A percentile compares a stretch with the other conserved stretches of the same genome.
Evolutionary conservation across 2,113 vertebrate genomes (phyloP).

Genomic region (Dipodomys merriami): DNA sequence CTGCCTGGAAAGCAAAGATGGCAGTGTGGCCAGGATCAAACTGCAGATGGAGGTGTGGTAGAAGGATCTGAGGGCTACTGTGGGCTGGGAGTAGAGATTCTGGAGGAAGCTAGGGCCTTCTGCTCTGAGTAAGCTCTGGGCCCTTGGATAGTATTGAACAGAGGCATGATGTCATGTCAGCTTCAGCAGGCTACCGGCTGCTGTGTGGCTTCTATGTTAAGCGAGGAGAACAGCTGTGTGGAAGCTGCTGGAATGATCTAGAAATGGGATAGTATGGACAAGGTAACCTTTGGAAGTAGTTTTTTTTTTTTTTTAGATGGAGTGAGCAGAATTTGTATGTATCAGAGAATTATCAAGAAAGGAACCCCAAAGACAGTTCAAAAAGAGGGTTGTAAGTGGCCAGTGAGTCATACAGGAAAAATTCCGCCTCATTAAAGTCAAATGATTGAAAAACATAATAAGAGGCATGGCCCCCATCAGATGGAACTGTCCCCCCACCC

Average conservation of each 20-base stretch:
- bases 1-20: neutral
- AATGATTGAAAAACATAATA: neutral
- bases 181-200: neutral
- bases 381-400: neutral
- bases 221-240: too few species aligned
- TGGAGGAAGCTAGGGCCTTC: too few species aligned
- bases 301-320: neutral
- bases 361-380: neutral
- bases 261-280: neutral
- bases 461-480: too few species aligned
- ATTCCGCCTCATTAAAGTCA: neutral
- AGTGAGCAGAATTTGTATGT: neutral
- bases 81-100: neutral
- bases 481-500: rapidly evolving
- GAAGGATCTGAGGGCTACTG: neutral
- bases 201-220: too few species aligned
- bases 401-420: neutral
- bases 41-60: neutral
- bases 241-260: neutral
- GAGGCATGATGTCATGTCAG: neutral
- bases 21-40: neutral
- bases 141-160: neutral
- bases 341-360: neutral
- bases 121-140: neutral
- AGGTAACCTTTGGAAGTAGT: neutral